Conservation (phyloP, 2,797 vertebrate species). For the Rhabdomys pumilio region DNA sequence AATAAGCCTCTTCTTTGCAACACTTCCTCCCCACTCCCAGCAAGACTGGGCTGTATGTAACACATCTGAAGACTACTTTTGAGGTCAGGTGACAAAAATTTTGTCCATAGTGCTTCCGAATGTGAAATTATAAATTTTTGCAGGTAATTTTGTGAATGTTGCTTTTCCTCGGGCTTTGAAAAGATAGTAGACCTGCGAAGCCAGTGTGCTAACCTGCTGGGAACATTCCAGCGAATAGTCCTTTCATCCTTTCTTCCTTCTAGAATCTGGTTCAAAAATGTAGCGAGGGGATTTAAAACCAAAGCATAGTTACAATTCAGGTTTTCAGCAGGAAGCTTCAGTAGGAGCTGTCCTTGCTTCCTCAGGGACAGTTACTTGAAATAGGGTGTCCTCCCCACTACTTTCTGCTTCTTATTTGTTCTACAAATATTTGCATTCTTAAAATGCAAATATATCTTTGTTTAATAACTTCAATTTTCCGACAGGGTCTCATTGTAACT, state of each 20-base stretch:
- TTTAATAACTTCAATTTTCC: not conserved
- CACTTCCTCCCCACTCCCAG: not conserved
- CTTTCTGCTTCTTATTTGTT: constrained; percentile 12
- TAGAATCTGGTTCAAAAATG: constrained; percentile 55
- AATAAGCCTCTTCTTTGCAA: constrained; percentile 56
- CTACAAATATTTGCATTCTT: constrained; percentile 16
- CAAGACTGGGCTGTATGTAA: constrained; percentile 33
- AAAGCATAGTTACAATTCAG: constrained; percentile 20
- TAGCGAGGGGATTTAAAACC: constrained; percentile 53
- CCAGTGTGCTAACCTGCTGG: not conserved
- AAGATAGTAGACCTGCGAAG: not conserved
- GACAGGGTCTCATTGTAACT: not conserved
- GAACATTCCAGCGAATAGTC: not conserved
- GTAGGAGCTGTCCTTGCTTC: not conserved
- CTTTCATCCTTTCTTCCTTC: constrained; percentile 20
- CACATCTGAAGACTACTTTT: constrained; percentile 56
- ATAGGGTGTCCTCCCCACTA: not conserved
- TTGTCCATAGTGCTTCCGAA: constrained; percentile 61
- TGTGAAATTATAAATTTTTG: constrained; percentile 40
- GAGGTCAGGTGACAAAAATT: constrained; percentile 56
- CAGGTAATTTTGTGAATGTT: constrained; percentile 16
- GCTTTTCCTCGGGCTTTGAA: constrained; percentile 67
- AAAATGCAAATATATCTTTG: not conserved
- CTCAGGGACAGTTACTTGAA: constrained; percentile 58
- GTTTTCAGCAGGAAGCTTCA: constrained; percentile 37